Percentiles rank a stretch among this genome's conserved stretches.
phyloP scores from a whole-genome alignment of 2,113 vertebrate species.

The Guaruba guarouba region DNA sequence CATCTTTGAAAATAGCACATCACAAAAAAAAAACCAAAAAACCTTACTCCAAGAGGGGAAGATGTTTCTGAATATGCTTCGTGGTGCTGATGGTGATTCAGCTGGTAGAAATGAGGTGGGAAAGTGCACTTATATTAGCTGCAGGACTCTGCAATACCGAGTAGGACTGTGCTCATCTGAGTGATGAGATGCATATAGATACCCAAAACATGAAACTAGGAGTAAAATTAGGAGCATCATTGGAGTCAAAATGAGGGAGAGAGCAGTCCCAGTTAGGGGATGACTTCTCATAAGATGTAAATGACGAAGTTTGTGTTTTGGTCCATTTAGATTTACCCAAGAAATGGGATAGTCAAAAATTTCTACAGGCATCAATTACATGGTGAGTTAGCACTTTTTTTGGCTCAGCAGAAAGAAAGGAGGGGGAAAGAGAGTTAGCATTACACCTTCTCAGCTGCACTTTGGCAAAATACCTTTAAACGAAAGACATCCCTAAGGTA shows the following conservation, averaged over 20 bases:
- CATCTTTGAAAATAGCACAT: background rate
- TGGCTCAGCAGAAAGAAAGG: rapidly evolving
- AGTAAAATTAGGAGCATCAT: background rate
- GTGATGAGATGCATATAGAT: background rate
- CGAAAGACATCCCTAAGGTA: background rate
- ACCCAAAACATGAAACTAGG: background rate
- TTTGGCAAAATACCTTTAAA: background rate
- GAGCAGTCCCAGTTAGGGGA: rapidly evolving
- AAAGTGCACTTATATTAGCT: background rate
- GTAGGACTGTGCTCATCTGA: background rate
- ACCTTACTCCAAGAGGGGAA: background rate
- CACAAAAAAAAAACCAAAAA: too few relatives aligned
- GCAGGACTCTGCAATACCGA: background rate
- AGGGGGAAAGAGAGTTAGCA: background rate
- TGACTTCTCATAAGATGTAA: background rate
- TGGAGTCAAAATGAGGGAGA: background rate
- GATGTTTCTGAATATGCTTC: background rate
- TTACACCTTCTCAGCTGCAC: background rate
- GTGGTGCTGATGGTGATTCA: background rate
- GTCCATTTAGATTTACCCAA: background rate
- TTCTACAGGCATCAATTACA: background rate
- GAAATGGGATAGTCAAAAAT: background rate
- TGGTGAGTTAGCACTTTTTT: background rate
- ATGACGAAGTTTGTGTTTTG: background rate
- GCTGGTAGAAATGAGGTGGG: background rate